These are phyloP conservation scores for Cheilosia grossa DNA, from an alignment of 2,888 invertebrate genomes.

Conservation along the genomic window DNA sequence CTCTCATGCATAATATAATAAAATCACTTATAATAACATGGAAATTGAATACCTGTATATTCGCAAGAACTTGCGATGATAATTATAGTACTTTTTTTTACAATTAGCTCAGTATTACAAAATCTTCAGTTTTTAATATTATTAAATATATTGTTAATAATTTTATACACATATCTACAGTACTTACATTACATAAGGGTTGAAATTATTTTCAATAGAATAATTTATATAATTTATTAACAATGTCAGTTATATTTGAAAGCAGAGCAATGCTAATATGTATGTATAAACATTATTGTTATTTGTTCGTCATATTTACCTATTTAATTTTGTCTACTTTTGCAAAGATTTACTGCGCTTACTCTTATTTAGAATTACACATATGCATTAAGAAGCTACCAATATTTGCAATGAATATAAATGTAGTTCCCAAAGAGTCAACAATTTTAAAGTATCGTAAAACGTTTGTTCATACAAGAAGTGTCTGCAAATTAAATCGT, in stretches of 20 bases:
- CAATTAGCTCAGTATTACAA: slow-evolving; percentile 73
- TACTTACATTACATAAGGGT: slow-evolving; percentile 65
- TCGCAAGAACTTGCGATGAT: slow-evolving; percentile 65
- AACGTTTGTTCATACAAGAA: slow-evolving; percentile 22
- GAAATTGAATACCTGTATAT: slow-evolving; percentile 70
- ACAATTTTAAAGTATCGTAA: slow-evolving; percentile 25
- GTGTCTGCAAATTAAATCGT: neutral
- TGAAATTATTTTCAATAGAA: slow-evolving; percentile 47
- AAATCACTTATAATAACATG: slow-evolving; percentile 56
- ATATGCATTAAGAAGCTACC: neutral
- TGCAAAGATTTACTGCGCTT: slow-evolving; percentile 15
- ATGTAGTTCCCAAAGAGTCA: neutral
- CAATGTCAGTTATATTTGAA: slow-evolving; percentile 56
- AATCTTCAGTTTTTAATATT: slow-evolving; percentile 49
- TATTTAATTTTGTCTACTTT: slow-evolving; percentile 22
- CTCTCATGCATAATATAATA: slow-evolving; percentile 33
- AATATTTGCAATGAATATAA: slow-evolving; percentile 7
- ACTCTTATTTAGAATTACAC: slow-evolving; percentile 1
- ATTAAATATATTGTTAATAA: slow-evolving; percentile 53
- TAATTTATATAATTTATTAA: slow-evolving; percentile 51
- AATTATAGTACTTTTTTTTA: slow-evolving; percentile 43
- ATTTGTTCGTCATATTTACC: slow-evolving; percentile 30
- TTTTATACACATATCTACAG: slow-evolving; percentile 75
- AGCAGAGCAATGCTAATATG: slow-evolving; percentile 56
- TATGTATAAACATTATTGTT: slow-evolving; percentile 28